Evolutionary conservation across 2,888 invertebrate genomes (phyloP).

Genomic region (Apotomis turbidana): DNA sequence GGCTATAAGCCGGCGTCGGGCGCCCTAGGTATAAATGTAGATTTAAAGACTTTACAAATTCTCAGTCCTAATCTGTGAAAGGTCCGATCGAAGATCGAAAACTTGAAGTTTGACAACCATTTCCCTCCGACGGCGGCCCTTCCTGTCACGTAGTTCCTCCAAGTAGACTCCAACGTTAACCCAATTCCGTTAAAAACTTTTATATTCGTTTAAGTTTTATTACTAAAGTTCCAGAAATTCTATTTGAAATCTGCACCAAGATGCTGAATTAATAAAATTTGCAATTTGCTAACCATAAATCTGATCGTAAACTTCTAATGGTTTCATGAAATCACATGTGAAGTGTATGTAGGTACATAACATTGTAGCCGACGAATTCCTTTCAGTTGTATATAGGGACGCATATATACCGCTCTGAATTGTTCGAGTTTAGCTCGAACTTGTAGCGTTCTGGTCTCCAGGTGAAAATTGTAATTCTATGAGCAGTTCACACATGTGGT

Average conservation of each 20-base stretch:
- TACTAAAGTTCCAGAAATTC: constrained; percentile 27
- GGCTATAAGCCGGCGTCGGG: too few relatives aligned
- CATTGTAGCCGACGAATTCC: not conserved
- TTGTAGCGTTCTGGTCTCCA: not conserved
- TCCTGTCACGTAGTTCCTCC: constrained; percentile 39
- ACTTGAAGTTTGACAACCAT: constrained; percentile 31
- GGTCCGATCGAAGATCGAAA: constrained; percentile 23
- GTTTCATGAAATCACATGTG: not conserved
- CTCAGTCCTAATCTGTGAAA: constrained; percentile 16
- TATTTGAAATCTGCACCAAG: constrained; percentile 15
- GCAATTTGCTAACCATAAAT: not conserved
- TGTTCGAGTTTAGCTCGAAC: not conserved
- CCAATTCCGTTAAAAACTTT: constrained; percentile 37
- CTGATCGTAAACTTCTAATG: constrained; percentile 1
- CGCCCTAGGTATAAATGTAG: not conserved
- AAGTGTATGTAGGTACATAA: not conserved
- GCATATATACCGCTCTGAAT: not conserved
- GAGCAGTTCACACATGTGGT: not conserved
- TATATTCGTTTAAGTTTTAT: constrained; percentile 38
- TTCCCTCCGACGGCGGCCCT: constrained; percentile 30
- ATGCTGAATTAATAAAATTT: constrained; percentile 9
- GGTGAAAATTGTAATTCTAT: not conserved
- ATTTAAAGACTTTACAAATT: constrained; percentile 19
- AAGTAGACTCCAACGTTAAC: constrained; percentile 24
- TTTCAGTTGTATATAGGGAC: not conserved